Evolutionary conservation across 2,113 vertebrate species (phyloP).

Genomic region (Poeciliopsis occidentalis): DNA sequence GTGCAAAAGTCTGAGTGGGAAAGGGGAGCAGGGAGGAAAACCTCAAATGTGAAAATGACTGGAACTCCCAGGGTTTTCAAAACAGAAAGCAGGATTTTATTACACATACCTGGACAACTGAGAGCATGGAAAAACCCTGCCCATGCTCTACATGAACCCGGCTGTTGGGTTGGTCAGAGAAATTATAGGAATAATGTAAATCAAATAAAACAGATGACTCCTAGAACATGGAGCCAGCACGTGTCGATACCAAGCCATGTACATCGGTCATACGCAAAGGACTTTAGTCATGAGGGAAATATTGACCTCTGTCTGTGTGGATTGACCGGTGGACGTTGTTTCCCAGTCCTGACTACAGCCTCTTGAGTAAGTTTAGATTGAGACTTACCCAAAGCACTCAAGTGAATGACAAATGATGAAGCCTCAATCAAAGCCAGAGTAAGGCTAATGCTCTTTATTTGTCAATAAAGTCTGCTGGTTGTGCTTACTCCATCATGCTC

Average conservation of each 20-base stretch:
- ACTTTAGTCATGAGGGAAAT: slow-evolving; percentile 25
- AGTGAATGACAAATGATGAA: slow-evolving; percentile 27
- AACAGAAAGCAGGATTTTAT: slow-evolving; percentile 76
- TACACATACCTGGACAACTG: slow-evolving; percentile 80
- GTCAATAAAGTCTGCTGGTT: slow-evolving; percentile 37
- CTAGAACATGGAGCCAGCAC: slow-evolving; percentile 39
- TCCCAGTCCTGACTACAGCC: slow-evolving; percentile 19
- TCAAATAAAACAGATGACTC: slow-evolving; percentile 45
- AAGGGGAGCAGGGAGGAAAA: slow-evolving; percentile 44
- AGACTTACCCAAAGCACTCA: slow-evolving; percentile 12
- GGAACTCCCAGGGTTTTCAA: slow-evolving; percentile 75
- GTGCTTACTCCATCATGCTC: slow-evolving; percentile 16
- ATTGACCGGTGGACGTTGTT: slow-evolving; percentile 4
- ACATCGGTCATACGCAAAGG: slow-evolving; percentile 56
- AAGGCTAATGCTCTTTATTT: slow-evolving; percentile 21
- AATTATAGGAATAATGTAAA: slow-evolving; percentile 69
- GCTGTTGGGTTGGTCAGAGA: slow-evolving; percentile 46
- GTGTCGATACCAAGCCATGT: slow-evolving; percentile 36
- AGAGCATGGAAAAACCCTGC: slow-evolving; percentile 78
- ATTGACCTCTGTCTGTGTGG: slow-evolving; percentile 35
- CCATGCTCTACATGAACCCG: slow-evolving; percentile 24
- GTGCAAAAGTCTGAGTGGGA: slow-evolving; percentile 11
- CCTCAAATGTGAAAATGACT: slow-evolving; percentile 71
- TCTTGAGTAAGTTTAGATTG: slow-evolving; percentile 20
- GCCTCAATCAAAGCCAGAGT: slow-evolving; percentile 28